Conservation (phyloP, 2,797 vertebrate genomes). For the Anguilla obscura region DNA sequence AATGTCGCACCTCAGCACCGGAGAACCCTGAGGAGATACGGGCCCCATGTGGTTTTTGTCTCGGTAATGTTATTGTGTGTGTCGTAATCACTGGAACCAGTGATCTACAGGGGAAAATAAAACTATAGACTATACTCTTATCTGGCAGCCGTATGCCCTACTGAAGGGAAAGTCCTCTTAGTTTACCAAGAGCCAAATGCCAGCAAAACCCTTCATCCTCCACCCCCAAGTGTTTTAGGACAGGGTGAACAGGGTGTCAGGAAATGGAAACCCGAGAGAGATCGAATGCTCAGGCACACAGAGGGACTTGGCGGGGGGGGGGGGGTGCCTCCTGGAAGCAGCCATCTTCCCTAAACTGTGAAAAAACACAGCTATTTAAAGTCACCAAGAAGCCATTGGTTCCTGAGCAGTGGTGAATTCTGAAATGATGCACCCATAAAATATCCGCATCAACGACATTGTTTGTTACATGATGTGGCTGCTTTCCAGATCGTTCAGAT, state of each 20-base stretch:
- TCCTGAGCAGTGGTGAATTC: neutral
- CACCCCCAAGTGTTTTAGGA: neutral
- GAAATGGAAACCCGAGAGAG: neutral
- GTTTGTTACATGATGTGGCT: neutral
- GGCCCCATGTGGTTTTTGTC: neutral
- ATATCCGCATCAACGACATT: neutral
- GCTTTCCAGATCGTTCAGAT: neutral
- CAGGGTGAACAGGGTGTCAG: neutral
- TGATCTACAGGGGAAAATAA: neutral
- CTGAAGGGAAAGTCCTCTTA: neutral
- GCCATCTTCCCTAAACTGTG: neutral
- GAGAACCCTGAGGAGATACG: neutral
- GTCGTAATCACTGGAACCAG: neutral
- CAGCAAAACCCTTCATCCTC: neutral
- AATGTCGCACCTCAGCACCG: neutral
- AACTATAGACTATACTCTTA: neutral
- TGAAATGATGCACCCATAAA: slow-evolving; percentile 5
- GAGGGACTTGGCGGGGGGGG: neutral
- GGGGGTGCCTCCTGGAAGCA: neutral
- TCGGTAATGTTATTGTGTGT: neutral
- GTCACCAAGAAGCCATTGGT: neutral
- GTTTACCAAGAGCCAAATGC: neutral
- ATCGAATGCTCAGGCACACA: neutral
- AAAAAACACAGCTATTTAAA: neutral
- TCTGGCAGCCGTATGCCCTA: neutral